Base-by-base conservation (phyloP, 2,888 invertebrate genomes). In the Cryptocephalus moraei region DNA sequence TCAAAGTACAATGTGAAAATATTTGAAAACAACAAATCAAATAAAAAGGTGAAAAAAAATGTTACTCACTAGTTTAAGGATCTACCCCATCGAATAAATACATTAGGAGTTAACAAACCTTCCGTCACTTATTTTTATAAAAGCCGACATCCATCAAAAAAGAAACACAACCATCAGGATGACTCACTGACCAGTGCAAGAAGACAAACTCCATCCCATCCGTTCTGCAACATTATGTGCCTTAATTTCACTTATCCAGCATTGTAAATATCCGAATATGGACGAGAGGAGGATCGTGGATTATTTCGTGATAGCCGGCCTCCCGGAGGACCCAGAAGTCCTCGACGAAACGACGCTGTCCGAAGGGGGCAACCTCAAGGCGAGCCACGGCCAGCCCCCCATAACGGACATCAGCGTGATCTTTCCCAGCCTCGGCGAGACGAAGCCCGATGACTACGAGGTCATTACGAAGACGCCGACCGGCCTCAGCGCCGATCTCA, bases 241-340 rank as follows among this genome's bases (percentile, higher is more conserved):
- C 55, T 55, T 55, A 53, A 48, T 48, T 50, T 43, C 40, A 50
- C 46, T 51, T 49, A 51, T 50, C 49, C 43, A 14, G 40, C 41
- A 39, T 44, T 49, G 43, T 38, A 49, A 33, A 46, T 12, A 13
- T 39, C 43, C 1, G 36, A 44, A 47, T 45, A 90, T 90, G 90
- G 90, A 90, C 67, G 90, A 90, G 62, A 78, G 84, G 65, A 79
- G 86, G 70, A 90, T 96, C 53, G 95, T 92, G 22, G 97, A 99
- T 75, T 97, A 97, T 74, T 99, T 99, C 76, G 94, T 99, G 57
- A 90, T 97, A 52, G 95, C 96, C 65, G 97, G 97, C 32, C 76
- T 96, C 68, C 89, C 93, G 11, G 86, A 87, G 52, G 79, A 84
- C 63, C 84, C 86, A 32, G 82, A 86, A 63, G 75, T 84, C 49